Evolutionary conservation across 2,797 vertebrate genomes (phyloP).

Genomic region (Esox lucius): DNA sequence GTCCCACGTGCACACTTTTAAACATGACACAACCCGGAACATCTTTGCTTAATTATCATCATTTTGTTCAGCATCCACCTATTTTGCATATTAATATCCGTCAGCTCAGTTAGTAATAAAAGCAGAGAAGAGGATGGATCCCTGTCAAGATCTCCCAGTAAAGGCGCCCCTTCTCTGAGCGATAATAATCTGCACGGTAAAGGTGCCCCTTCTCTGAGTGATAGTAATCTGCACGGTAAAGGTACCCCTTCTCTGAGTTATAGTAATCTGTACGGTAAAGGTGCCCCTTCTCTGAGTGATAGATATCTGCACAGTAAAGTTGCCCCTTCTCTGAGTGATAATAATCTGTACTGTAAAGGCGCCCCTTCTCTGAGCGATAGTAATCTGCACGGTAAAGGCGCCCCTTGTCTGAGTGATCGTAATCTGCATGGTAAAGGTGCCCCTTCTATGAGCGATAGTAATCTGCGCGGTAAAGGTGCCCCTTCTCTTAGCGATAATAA

Average conservation of each 20-base stretch:
- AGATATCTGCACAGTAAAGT: no score
- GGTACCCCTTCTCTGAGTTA: conserved; percentile 27
- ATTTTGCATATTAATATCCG: conserved; percentile 83
- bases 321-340: conserved; percentile 30
- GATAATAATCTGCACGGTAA: conserved; percentile 27
- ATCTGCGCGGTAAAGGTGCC: conserved; percentile 5
- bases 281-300: conserved; percentile 30
- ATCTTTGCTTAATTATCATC: conserved; percentile 84
- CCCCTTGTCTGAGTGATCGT: conserved; percentile 32
- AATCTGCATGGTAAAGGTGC: conserved; percentile 20
- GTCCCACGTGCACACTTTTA: conserved; percentile 80
- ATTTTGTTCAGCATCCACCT: conserved; percentile 82
- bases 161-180: conserved; percentile 29
- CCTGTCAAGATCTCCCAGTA: conserved; percentile 38
- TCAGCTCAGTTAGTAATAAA: conserved; percentile 65
- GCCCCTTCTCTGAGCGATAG: conserved; percentile 30
- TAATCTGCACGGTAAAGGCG: conserved; percentile 22
- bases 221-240: conserved; percentile 27
- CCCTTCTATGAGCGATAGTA: conserved; percentile 36
- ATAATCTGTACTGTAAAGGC: conserved; percentile 23
- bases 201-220: conserved; percentile 26
- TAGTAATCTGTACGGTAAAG: conserved; percentile 26
- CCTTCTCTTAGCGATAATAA: conserved; percentile 33
- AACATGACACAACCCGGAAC: conserved; percentile 76
- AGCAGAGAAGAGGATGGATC: conserved; percentile 56